Base-by-base conservation (phyloP, 1,140 invertebrate species). In the Aphidius gifuensis region DNA sequence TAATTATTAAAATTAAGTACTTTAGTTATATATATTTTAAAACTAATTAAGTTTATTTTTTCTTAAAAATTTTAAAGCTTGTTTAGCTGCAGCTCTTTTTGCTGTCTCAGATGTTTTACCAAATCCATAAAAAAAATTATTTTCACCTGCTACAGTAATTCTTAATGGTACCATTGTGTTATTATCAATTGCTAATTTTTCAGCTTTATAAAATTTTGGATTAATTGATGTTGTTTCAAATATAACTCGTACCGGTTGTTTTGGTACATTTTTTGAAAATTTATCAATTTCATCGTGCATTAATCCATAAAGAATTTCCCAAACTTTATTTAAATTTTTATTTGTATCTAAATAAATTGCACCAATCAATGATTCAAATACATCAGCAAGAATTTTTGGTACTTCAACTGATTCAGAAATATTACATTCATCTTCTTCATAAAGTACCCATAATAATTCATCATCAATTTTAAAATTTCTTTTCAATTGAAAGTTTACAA, bases 371-470 rank as follows among this genome's bases (percentile, higher is more conserved):
- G 95, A 92, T 80, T 98, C 96, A 77, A 97, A 94, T 51, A 99
- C 83, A 79, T 98, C 96, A 5, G 94, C 94, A 9, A 99, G 81
- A n/a, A 89, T 88, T 85, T 98, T 98, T 0, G 97, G 97, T 1
- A 97, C 93, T 77, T 98, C 94, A 5, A 94, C 80, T 65, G 88
- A 86, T 68, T 89, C 86, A 0, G 87, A 85, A 9, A 91, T 75
- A 5, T 83, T 80, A 62, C 84, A 82, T 46, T 89, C 87, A 4
- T 84, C 78, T 71, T 92, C 90, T 69, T 90, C 85, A 2, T 90
- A 78, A 4, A 92, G 75, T 55, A 88, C 85, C 16, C 86, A 76
- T 5, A 77, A 7, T 5, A 76, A 23, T 69, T 86, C 84, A 45
- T 87, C 84, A 54, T 86, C 81, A 9, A 92, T 84, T 45, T 83